Percentiles rank a stretch among this genome's conserved stretches.
phyloP scores from a whole-genome alignment of 2,888 invertebrate genomes.

The Eupithecia pulchellata region DNA sequence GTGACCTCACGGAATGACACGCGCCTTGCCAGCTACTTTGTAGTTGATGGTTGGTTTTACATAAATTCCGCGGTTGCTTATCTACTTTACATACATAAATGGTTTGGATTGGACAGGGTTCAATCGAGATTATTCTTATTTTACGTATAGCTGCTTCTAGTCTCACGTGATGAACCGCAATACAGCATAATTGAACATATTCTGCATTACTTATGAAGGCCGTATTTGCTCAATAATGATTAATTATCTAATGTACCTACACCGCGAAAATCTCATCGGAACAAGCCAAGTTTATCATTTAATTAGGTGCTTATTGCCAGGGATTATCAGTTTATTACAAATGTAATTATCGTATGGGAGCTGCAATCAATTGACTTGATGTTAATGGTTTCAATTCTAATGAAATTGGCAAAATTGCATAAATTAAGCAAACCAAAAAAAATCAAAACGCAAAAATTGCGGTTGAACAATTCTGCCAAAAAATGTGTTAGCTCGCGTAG shows the following conservation, averaged over 20 bases:
- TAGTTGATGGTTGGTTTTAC: conserved; percentile 30
- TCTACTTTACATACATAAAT: conserved; percentile 5
- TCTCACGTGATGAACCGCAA: conserved; percentile 14
- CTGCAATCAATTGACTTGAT: conserved; percentile 6
- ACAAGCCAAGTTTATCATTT: conserved; percentile 54
- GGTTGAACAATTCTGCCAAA: not conserved
- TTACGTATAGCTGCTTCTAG: not conserved
- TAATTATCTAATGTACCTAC: conserved; percentile 49
- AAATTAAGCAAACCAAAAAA: not conserved
- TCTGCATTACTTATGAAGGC: conserved; percentile 37
- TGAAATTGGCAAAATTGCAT: not conserved
- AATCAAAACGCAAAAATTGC: too few species aligned
- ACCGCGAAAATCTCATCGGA: conserved; percentile 37
- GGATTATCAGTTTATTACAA: conserved; percentile 56
- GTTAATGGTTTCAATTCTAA: not conserved
- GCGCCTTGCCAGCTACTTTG: conserved; percentile 17
- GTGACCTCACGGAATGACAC: conserved; percentile 51
- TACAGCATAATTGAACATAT: conserved; percentile 23
- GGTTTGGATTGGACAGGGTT: not conserved
- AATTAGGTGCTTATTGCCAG: conserved; percentile 51
- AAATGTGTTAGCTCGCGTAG: not conserved
- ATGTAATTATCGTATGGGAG: conserved; percentile 45
- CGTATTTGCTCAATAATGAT: conserved; percentile 40
- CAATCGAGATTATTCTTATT: not conserved
- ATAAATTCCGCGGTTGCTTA: not conserved